These are phyloP conservation scores for Falcaria lacertinaria DNA, from an alignment of 2,888 invertebrate genomes.

Conservation along the genomic window DNA sequence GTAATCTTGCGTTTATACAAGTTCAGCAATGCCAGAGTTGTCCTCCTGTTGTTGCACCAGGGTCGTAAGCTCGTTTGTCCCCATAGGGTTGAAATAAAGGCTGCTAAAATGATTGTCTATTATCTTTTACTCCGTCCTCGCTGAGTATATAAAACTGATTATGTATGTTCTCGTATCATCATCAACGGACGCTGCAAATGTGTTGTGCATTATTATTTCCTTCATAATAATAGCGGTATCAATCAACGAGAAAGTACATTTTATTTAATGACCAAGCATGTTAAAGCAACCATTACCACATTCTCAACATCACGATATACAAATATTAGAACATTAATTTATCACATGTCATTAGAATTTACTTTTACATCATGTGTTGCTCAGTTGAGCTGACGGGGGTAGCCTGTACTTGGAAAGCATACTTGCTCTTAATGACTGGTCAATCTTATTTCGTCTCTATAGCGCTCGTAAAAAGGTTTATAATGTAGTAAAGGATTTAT, in stretches of 20 bases:
- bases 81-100: no score
- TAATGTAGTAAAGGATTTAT: neutral
- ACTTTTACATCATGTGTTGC: slow-evolving; percentile 31
- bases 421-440: neutral
- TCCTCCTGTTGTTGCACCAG: no score
- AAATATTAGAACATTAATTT: slow-evolving; percentile 29
- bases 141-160: no score
- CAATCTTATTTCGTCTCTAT: neutral
- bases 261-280: slow-evolving; percentile 21
- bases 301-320: slow-evolving; percentile 18
- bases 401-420: neutral
- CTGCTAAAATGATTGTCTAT: no score
- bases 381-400: slow-evolving; percentile 20
- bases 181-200: no score
- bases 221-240: neutral
- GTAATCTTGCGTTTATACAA: no score
- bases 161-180: no score
- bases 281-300: slow-evolving; percentile 24
- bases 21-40: no score
- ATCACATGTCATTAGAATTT: slow-evolving; percentile 35
- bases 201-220: neutral
- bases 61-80: no score
- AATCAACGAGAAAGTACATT: slow-evolving; percentile 12
- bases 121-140: no score
- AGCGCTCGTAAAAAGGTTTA: neutral